phyloP scores from a whole-genome alignment of 2,113 vertebrate species.

The Antigone vipio region DNA sequence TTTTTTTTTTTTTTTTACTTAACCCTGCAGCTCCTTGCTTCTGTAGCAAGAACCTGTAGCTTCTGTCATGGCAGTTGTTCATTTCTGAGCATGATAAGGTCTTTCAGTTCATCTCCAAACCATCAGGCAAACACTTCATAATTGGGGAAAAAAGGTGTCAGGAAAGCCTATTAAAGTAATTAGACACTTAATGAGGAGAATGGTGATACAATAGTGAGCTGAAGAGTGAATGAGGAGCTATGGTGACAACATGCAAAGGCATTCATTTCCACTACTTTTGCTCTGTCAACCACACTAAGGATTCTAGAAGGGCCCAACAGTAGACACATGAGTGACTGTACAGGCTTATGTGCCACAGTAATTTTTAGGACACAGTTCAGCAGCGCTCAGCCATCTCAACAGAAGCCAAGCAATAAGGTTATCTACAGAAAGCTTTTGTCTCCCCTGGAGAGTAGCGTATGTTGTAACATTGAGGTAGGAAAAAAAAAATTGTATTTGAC shows the following conservation, averaged over 20 bases:
- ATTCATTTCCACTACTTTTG: slow-evolving; percentile 16
- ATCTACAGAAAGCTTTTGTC: slow-evolving; percentile 19
- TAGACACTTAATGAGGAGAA: neutral
- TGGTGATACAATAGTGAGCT: neutral
- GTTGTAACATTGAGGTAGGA: neutral
- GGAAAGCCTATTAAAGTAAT: slow-evolving; percentile 6
- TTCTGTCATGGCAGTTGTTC: neutral
- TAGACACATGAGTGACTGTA: slow-evolving; percentile 3
- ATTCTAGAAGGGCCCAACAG: neutral
- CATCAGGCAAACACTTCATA: neutral
- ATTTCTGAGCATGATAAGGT: neutral
- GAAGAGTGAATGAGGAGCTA: neutral
- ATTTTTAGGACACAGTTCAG: slow-evolving; percentile 45
- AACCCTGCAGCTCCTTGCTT: neutral
- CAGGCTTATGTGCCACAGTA: neutral
- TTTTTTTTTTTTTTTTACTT: neutral
- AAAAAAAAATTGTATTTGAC: slow-evolving; percentile 18
- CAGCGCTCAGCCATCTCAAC: slow-evolving; percentile 8
- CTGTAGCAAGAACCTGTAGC: neutral
- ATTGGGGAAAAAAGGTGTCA: neutral
- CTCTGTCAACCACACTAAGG: neutral
- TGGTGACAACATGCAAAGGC: neutral
- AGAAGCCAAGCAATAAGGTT: slow-evolving; percentile 27
- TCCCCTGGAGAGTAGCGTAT: slow-evolving; percentile 29
- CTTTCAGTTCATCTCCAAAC: neutral